Conservation (phyloP, 2,888 invertebrate species). For the Poecilobothrus nobilitatus region DNA sequence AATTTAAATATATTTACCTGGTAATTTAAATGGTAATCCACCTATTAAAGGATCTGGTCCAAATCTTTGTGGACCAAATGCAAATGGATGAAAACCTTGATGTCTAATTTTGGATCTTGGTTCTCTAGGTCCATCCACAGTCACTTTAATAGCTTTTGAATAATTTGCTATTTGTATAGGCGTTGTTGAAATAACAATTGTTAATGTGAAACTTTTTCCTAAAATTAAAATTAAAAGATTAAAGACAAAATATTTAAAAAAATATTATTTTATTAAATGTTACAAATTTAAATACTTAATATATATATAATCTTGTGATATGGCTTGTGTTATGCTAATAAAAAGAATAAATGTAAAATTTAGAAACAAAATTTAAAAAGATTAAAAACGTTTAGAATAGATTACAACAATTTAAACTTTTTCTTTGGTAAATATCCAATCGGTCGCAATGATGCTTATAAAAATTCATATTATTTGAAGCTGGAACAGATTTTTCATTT, state of each 20-base stretch:
- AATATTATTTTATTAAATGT: background rate
- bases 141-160: constrained; percentile 97
- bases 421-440: too few relatives aligned
- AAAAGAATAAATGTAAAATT: too few relatives aligned
- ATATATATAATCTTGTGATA: too few relatives aligned
- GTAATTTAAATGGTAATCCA: constrained; percentile 73
- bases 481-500: too few relatives aligned
- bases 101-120: constrained; percentile 89
- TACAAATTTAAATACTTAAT: constrained; percentile 7
- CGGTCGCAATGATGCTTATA: too few relatives aligned
- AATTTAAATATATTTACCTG: constrained; percentile 51
- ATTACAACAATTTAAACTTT: too few relatives aligned
- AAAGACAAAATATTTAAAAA: too few relatives aligned
- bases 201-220: constrained; percentile 97
- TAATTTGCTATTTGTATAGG: constrained; percentile 97
- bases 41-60: constrained; percentile 72
- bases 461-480: too few relatives aligned
- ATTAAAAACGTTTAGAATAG: too few relatives aligned
- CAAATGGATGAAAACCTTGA: constrained; percentile 81
- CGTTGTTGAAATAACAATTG: constrained; percentile 86
- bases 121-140: constrained; percentile 97
- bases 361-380: too few relatives aligned
- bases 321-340: too few relatives aligned
- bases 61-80: constrained; percentile 75
- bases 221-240: constrained; percentile 41